Conservation (phyloP, 2,113 vertebrate genomes). For the Nematolebias whitei region DNA sequence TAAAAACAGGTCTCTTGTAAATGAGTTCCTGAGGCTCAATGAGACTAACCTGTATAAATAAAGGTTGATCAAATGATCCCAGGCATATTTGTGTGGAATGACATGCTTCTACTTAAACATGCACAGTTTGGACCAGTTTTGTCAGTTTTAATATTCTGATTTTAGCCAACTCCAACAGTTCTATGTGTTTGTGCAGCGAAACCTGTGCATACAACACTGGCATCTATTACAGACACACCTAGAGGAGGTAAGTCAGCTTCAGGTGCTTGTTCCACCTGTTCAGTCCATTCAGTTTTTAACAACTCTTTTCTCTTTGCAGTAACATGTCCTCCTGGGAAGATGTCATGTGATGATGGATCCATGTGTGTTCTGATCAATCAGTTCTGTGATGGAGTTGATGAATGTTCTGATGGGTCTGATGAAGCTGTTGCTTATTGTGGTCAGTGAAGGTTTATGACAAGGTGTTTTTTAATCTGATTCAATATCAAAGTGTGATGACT, state of each 20-base stretch:
- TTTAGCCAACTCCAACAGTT: background rate
- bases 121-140: no score
- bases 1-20: no score
- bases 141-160: background rate
- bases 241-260: constrained; percentile 27
- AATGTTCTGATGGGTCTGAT: constrained; percentile 73
- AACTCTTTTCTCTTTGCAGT: constrained; percentile 16
- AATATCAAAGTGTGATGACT: background rate
- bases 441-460: constrained; percentile 23
- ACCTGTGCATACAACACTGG: background rate
- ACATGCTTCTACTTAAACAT: no score
- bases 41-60: no score
- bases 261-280: background rate
- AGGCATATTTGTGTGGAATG: no score
- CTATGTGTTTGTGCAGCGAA: constrained; percentile 7
- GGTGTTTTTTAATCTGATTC: background rate
- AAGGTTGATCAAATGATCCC: no score
- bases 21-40: no score
- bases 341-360: constrained; percentile 37
- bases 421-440: constrained; percentile 67
- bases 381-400: constrained; percentile 70
- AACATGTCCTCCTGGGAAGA: constrained; percentile 55
- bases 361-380: constrained; percentile 46
- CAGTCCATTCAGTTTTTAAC: background rate
- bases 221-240: background rate